Base-by-base conservation (phyloP, 2,797 vertebrate species). In the Acipenser ruthenus region DNA sequence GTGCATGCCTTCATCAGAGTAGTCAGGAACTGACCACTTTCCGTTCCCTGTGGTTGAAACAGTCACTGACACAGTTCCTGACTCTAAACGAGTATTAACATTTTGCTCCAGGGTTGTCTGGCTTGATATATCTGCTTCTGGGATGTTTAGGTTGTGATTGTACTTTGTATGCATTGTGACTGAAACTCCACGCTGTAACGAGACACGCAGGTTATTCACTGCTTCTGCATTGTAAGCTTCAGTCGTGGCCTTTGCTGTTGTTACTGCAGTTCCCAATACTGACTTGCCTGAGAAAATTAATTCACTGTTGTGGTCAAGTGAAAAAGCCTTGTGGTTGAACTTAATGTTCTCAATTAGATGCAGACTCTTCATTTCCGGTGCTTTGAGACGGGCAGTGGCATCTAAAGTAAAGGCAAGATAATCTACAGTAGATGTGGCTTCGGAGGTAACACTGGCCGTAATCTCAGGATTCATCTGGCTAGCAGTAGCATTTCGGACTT, bases 1-100 rank as follows among this genome's bases (percentile, higher is more conserved):
- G 77, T 95, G 91, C 68, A 73, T 87, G 4, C 93, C 94, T 81
- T 95, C 93, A 82, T 98, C 93, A 0, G 88, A 87, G 71, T 90
- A 89, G 61, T 83, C 74, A 63, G 81, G 82, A 76, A 86, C 71
- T 63, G 83, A 80, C 91, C 89, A 93, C 63, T 92, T 95, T 80
- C 92, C 95, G 71, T 86, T 85, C 69, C 86, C 92, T 62, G 62
- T 83, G 10, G 88, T 90, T 76, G 79, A 76, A 60, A 87, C 81
- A 1, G 78, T 88, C 70, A 92, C 70, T 12, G 77, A 75, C 56
- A 94, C 60, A 11, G 69, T 83, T 37, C 88, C 87, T 7, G 86
- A 84, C 76, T 93, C 87, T 71, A 93, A 23, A 7, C 76, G 82
- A 66, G 84, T 81, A 72, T 78, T 78, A 52, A 90, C 69, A 49